Evolutionary conservation across 2,797 vertebrate species (phyloP).

Genomic region (Sparidentex hasta): DNA sequence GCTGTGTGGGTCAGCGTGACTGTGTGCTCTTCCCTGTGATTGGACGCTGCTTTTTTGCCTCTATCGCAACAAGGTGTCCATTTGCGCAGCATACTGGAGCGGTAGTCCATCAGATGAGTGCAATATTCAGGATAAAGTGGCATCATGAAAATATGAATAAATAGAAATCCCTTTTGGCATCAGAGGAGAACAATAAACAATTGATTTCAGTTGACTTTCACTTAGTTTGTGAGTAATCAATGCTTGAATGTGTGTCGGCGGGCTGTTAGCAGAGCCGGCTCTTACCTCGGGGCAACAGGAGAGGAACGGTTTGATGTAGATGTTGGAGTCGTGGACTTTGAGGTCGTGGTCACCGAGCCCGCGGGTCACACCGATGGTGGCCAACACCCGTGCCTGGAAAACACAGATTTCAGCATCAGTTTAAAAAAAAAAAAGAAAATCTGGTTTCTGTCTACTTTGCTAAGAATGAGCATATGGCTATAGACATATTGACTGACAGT

Average conservation of each 20-base stretch:
- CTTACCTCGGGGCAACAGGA: constrained; percentile 96
- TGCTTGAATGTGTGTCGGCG: neutral
- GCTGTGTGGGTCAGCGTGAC: too few relatives aligned
- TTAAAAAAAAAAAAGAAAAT: neutral
- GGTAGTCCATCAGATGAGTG: neutral
- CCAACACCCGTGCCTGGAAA: constrained; percentile 94
- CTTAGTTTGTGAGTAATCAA: too few relatives aligned
- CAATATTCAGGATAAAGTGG: neutral
- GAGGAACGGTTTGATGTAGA: constrained; percentile 98
- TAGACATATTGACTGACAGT: constrained; percentile 5
- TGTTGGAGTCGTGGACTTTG: constrained; percentile 98
- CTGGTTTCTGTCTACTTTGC: neutral
- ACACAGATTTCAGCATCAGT: neutral
- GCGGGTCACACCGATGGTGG: constrained; percentile 97
- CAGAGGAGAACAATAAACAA: neutral
- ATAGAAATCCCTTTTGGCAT: too few relatives aligned
- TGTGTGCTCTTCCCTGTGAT: too few relatives aligned
- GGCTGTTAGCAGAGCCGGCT: neutral
- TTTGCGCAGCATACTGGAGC: neutral
- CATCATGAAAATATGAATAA: too few relatives aligned
- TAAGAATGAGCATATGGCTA: constrained; percentile 13
- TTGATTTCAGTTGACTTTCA: too few relatives aligned
- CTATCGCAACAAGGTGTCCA: neutral
- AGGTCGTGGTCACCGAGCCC: constrained; percentile 98
- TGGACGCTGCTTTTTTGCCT: neutral